phyloP scores from a whole-genome alignment of 2,797 vertebrate genomes.

The Luscinia megarhynchos region DNA sequence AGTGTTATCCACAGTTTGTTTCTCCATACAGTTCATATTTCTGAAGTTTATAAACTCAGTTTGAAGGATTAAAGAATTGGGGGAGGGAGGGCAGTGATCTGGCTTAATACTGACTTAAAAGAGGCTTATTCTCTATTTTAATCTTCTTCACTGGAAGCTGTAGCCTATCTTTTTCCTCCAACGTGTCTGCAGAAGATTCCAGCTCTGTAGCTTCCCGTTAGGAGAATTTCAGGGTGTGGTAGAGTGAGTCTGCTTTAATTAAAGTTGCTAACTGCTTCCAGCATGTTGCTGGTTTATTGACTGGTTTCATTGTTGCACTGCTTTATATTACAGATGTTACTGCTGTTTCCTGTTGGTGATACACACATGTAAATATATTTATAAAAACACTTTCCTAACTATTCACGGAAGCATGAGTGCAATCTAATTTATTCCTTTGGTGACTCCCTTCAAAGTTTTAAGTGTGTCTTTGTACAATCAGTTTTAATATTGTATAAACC shows the following conservation, averaged over 20 bases:
- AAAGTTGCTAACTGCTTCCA: neutral
- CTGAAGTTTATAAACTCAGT: neutral
- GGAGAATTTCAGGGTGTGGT: neutral
- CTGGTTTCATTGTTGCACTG: neutral
- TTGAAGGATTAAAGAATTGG: neutral
- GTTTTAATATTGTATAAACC: neutral
- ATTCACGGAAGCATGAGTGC: neutral
- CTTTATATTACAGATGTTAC: neutral
- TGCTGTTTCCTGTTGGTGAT: neutral
- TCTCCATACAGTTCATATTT: neutral
- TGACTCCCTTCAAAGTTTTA: neutral
- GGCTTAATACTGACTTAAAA: slow-evolving; percentile 2
- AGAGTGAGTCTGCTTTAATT: neutral
- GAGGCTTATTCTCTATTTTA: slow-evolving; percentile 9
- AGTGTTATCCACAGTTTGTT: neutral
- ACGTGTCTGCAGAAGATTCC: neutral
- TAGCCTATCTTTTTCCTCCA: neutral
- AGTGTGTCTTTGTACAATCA: neutral
- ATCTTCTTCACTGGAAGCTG: slow-evolving; percentile 8
- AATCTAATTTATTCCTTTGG: neutral
- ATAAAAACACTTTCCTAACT: neutral
- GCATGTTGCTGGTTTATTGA: neutral
- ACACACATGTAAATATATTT: neutral
- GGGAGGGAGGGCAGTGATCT: neutral
- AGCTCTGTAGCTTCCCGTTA: neutral